phyloP scores from a whole-genome alignment of 2,888 invertebrate species.

The Sussaba pulchella region DNA sequence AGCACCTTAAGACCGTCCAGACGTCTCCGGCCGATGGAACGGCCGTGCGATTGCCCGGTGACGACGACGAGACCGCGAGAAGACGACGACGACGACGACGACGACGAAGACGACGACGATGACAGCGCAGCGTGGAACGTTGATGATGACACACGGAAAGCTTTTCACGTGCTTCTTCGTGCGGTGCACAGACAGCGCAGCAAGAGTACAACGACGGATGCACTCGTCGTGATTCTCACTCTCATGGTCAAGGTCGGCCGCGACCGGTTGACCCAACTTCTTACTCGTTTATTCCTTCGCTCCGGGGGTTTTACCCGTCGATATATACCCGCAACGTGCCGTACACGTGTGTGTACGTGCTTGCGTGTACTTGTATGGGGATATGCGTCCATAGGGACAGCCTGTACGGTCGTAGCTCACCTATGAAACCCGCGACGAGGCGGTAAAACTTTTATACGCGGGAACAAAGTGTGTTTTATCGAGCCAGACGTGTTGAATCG shows the following conservation, averaged over 20 bases:
- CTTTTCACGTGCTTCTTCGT: conserved; percentile 27
- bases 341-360: not conserved
- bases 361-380: no score
- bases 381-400: no score
- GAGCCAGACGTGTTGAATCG: not conserved
- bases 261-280: conserved; percentile 46
- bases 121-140: not conserved
- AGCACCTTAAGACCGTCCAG: no score
- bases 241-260: conserved; percentile 41
- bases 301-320: conserved; percentile 13
- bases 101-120: not conserved
- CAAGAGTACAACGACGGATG: conserved; percentile 12
- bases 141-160: conserved; percentile 21
- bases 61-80: no score
- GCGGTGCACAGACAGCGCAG: conserved; percentile 1
- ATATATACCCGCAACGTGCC: not conserved
- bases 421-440: conserved; percentile 17
- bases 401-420: not conserved
- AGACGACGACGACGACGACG: no score
- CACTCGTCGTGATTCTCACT: conserved; percentile 24
- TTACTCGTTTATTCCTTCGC: conserved; percentile 13
- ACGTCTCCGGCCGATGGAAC: no score
- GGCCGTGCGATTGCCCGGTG: no score
- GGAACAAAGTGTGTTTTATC: conserved; percentile 34
- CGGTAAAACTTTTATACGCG: conserved; percentile 44